A percentile compares a stretch with the other conserved stretches of the same genome.
Conservation (phyloP, 2,888 invertebrate species). For the Copidosoma aretas region DNA sequence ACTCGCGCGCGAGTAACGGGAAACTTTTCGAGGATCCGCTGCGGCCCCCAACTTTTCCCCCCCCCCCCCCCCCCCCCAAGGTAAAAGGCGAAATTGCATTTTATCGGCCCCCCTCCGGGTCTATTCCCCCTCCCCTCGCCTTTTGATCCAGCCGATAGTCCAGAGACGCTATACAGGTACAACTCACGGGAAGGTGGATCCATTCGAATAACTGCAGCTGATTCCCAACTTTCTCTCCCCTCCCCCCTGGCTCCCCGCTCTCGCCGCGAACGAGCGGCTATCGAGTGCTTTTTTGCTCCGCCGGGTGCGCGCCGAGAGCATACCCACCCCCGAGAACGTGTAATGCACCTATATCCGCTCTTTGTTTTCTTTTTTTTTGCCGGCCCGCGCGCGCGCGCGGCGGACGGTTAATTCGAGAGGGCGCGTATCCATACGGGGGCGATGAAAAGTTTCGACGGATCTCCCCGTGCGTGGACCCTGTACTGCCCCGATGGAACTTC, state of each 20-base stretch:
- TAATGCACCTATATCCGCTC: too few relatives aligned
- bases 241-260: conserved; percentile 9
- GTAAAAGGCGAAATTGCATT: conserved; percentile 34
- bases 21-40: conserved; percentile 30
- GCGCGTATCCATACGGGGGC: too few relatives aligned
- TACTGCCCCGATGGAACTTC: too few relatives aligned
- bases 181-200: too few relatives aligned
- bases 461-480: too few relatives aligned
- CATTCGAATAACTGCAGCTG: too few relatives aligned
- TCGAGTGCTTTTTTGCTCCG: conserved; percentile 9
- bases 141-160: neutral
- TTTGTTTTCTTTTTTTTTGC: too few relatives aligned
- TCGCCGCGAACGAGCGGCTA: conserved; percentile 20
- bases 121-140: neutral
- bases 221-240: neutral
- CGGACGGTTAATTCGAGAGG: too few relatives aligned
- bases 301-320: neutral
- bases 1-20: conserved; percentile 26
- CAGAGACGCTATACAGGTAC: neutral
- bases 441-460: too few relatives aligned
- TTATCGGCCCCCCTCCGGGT: conserved; percentile 32
- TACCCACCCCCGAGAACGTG: neutral
- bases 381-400: too few relatives aligned
- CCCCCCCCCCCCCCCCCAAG: neutral
- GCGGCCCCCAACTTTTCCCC: neutral